These are phyloP conservation scores for Helobdella robusta DNA, from an alignment of 2,888 invertebrate species.

Conservation along the genomic window DNA sequence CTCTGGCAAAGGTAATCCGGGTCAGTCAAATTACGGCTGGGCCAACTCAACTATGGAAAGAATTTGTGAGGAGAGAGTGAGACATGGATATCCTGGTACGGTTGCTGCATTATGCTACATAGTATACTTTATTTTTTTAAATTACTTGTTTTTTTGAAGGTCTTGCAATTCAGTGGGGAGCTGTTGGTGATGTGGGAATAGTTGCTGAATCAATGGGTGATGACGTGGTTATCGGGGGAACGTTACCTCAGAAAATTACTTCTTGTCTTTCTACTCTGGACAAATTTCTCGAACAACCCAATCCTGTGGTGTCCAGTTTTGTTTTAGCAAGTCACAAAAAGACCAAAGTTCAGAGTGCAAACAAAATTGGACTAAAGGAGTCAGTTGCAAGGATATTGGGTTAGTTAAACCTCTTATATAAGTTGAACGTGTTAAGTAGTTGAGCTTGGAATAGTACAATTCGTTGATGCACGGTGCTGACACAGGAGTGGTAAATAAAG, in stretches of 20 bases:
- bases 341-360: slow-evolving; percentile 51
- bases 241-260: slow-evolving; percentile 86
- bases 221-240: slow-evolving; percentile 84
- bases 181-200: slow-evolving; percentile 91
- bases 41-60: slow-evolving; percentile 97
- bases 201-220: slow-evolving; percentile 80
- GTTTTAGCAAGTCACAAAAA: slow-evolving; percentile 67
- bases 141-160: slow-evolving; percentile 37
- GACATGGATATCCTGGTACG: slow-evolving; percentile 61
- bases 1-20: slow-evolving; percentile 89
- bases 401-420: no score
- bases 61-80: slow-evolving; percentile 73
- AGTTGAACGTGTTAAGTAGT: no score
- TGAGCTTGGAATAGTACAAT: no score
- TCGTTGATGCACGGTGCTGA: no score
- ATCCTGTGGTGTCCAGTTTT: slow-evolving; percentile 54
- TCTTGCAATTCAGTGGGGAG: slow-evolving; percentile 94
- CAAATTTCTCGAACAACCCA: slow-evolving; percentile 73
- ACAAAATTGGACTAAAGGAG: slow-evolving; percentile 60
- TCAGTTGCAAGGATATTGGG: slow-evolving; percentile 80
- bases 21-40: slow-evolving; percentile 90
- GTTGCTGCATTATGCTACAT: not conserved
- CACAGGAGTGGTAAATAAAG: no score
- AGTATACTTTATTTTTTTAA: not conserved
- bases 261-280: slow-evolving; percentile 84